Evolutionary conservation across 2,113 vertebrate species (phyloP).

Genomic region (Ranitomeya variabilis): DNA sequence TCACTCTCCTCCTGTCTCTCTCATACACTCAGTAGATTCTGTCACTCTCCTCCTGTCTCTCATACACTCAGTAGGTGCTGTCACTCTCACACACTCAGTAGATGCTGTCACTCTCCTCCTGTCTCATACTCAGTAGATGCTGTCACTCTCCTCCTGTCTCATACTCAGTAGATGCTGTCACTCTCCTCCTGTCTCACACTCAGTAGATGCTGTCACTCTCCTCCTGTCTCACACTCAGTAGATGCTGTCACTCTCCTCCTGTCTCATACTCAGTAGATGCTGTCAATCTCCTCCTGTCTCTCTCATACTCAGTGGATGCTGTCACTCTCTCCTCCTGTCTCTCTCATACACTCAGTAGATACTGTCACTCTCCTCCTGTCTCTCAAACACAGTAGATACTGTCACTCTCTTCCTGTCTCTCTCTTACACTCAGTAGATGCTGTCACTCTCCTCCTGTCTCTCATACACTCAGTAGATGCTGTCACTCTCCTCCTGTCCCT

Average conservation of each 20-base stretch:
- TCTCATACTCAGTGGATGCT: background rate
- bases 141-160: background rate
- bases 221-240: background rate
- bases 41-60: background rate
- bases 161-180: background rate
- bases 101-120: background rate
- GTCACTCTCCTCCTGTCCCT: too few species aligned
- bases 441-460: background rate
- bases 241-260: background rate
- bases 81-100: background rate
- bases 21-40: background rate
- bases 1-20: background rate
- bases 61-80: background rate
- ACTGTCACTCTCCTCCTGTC: background rate
- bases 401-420: background rate
- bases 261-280: background rate
- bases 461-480: background rate
- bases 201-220: background rate
- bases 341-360: background rate
- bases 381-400: background rate
- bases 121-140: conserved; percentile 1
- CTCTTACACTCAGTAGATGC: background rate
- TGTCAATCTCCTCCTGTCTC: background rate
- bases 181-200: background rate
- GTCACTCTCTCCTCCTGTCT: background rate